Base-by-base conservation (phyloP, 2,888 invertebrate species). In the Drosophila testacea region DNA sequence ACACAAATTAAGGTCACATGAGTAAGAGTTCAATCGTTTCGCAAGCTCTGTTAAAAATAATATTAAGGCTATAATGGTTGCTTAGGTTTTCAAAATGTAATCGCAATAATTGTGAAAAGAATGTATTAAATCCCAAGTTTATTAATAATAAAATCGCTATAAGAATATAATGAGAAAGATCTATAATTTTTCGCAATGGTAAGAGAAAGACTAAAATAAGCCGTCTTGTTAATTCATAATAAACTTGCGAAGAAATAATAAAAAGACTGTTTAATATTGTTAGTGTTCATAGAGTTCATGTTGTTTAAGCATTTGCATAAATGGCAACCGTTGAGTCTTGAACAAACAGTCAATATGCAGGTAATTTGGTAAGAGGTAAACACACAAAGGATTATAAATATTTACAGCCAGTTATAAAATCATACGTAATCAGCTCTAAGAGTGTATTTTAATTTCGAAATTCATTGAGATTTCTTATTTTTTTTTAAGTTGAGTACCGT, bases 351-450 rank as follows among this genome's bases (percentile, higher is more conserved):
- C 34, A 34, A 50, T 11, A 10, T 11, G 30, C 22, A 22, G 10
- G 10, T 50, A 11, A 50, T 36, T 50, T 34, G 34, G 11, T 16
- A 7, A 36, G 22, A 6, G 11, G 11, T n/a, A 28, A 28, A 13
- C 27, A 51, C 9, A 51, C 36, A 28, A 38, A n/a, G 1, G 34
- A 27, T n/a, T 56, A 28, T 36, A 28, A 27, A 56, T 36, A 13
- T 56, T 56, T 27, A 56, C 4, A 27, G 44, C 34, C 44, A 34
- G 34, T 44, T 56, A 22, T 27, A 27, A 42, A 36, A 13, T 10
- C 42, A 42, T 27, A 42, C 34, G 22, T 42, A 56, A 46, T 56
- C 34, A 42, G 41, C 41, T 27, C 6, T 27, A 13, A 6, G 4
- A 27, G 11, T 56, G 44, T 34, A 6, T 34, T 44, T 55, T 44